These are phyloP conservation scores for Rhodeus uyekii DNA, from an alignment of 2,797 vertebrate species.

Conservation along the genomic window DNA sequence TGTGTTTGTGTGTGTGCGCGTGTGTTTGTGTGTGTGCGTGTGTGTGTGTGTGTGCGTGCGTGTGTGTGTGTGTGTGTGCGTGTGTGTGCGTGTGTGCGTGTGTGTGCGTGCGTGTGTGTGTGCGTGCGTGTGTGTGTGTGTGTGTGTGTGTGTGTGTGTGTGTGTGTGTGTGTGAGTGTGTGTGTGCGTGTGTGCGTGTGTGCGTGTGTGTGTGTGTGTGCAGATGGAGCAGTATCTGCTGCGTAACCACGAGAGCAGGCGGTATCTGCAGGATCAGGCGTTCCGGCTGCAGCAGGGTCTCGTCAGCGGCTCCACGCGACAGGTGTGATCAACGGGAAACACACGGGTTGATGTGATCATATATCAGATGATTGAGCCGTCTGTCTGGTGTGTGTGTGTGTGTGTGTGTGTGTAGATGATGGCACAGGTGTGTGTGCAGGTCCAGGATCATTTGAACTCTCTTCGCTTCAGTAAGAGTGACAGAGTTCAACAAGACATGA, in stretches of 20 bases:
- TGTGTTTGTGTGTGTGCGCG: no score
- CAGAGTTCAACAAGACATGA: slow-evolving; percentile 87
- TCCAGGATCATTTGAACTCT: slow-evolving; percentile 98
- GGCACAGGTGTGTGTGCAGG: slow-evolving; percentile 93
- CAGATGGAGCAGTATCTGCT: slow-evolving; percentile 97
- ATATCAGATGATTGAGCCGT: background rate
- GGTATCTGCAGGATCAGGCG: slow-evolving; percentile 93
- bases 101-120: no score
- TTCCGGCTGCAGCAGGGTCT: slow-evolving; percentile 97
- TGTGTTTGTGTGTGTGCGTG: no score
- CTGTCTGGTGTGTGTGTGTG: slow-evolving; percentile 8
- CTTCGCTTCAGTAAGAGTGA: slow-evolving; percentile 81
- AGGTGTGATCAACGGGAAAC: slow-evolving; percentile 50
- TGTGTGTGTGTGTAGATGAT: slow-evolving; percentile 82
- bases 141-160: background rate
- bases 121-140: background rate
- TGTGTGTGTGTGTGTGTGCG: no score
- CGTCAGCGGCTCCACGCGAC: slow-evolving; percentile 93
- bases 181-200: background rate
- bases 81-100: no score
- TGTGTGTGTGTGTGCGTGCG: background rate
- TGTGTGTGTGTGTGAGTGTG: background rate
- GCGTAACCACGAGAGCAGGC: slow-evolving; percentile 94
- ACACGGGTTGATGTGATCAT: background rate
- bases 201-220: slow-evolving; percentile 43